Base-by-base conservation (phyloP, 2,113 vertebrate species). In the Dryoscopus gambensis region DNA sequence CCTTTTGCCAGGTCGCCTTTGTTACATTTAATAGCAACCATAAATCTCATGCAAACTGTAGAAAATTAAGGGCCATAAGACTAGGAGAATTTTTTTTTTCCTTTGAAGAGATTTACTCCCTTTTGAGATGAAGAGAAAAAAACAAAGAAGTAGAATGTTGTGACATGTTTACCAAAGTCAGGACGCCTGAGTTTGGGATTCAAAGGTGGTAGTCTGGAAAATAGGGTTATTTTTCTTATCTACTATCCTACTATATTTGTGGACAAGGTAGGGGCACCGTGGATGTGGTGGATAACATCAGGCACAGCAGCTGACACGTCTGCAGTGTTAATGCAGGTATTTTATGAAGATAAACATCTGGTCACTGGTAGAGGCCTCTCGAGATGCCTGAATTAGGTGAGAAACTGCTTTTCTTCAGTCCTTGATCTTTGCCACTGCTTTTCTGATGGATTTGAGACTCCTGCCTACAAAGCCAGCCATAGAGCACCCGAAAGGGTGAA, bases 1-100 rank as follows among this genome's bases (percentile, higher is more conserved):
- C 64, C 20, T 80, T 70, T 55, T 92, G 75, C 83, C 76, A 88
- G 82, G 52, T 63, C 10, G 18, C 40, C 40, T 86, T 90, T 90
- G 52, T 81, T 84, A 53, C 30, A 35, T 64, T 92, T 93, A 59
- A 82, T 31, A 92, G 31, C n/a, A 64, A n/a, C 21, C n/a, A 13
- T 47, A 91, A 65, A 76, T 86, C 71, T 93, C 56, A 78, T 75
- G 82, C 52, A 93, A 77, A 90, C 20, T 63, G 28, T 20, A 81
- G 75, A 94, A 92, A 89, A 94, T 93, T 83, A 81, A 92, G 53
- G 71, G 27, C 64, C 28, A 17, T 39, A 81, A 89, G 52, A 74
- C 25, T 8, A 23, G 79, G 49, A 77, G 71, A 64, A 57, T 90
- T 19, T 78, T 5, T 44, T 49, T 55, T 57, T 64, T 84, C 60